Base-by-base conservation (phyloP, 2,797 vertebrate species). In the Acrossocheilus fasciatus region DNA sequence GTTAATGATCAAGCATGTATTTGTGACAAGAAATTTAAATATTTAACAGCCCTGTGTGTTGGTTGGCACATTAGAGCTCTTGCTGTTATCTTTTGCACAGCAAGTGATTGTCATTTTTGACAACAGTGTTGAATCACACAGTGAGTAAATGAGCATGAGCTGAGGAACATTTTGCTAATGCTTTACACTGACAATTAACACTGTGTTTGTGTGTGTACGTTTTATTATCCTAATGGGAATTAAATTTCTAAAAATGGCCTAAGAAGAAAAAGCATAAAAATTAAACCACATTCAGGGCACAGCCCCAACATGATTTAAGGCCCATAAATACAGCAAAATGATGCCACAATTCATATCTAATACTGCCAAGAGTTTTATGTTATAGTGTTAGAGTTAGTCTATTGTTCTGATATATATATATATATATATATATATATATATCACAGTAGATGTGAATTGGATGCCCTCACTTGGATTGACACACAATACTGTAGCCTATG, bases 191-290 rank as follows among this genome's bases (percentile, higher is more conserved):
- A 76, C 47, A 52, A 23, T 36, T 36, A 54, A 36, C 30, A 36
- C 18, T 0, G 4, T 41, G 36, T 62, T 15, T 59, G 20, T 41
- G 18, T 59, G 50, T 36, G 11, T 23, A 4, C 2, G 15, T 76
- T 45, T 79, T 64, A 64, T 80, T 30, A 64, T 79, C 77, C 23
- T 18, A 30, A 45, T 79, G 39, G 54, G 7, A 79, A 79, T 43
- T 0, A 18, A 10, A 79, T 59, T 17, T 41, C 2, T 2, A 9
- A 79, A 59, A 79, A 43, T 43, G 11, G 1, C 11, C 30, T 23
- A 11, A 77, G 26, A n/a, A 34, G 8, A 52, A 34, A 52, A 52
- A 39, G 18, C 34, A 57, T 17, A 34, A 52, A 50, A 15, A 66
- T 66, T 66, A 66, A 20, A 80, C 41, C n/a, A 20, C 3, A 12